Evolutionary conservation across 2,113 vertebrate species (phyloP).

Genomic region (Kobus ellipsiprymnus): DNA sequence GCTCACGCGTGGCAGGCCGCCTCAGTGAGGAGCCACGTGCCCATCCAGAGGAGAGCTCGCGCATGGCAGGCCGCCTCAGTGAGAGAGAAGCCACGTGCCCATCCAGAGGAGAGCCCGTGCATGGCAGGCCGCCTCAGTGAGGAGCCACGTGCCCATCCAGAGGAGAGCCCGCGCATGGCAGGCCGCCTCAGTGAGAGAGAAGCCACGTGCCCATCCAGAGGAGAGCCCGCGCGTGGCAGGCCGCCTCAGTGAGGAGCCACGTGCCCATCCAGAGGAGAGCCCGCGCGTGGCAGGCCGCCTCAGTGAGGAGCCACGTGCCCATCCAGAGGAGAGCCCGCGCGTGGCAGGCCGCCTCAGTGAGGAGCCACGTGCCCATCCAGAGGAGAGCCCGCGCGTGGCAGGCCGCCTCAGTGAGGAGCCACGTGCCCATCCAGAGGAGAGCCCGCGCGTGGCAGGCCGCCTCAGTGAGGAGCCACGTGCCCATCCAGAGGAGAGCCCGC

Average conservation of each 20-base stretch:
- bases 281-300: fast-evolving
- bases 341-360: background rate
- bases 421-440: fast-evolving
- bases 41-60: fast-evolving
- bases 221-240: fast-evolving
- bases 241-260: background rate
- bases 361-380: fast-evolving
- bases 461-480: too few relatives aligned
- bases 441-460: fast-evolving
- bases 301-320: fast-evolving
- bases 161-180: fast-evolving
- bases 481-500: fast-evolving
- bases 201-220: background rate
- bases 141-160: fast-evolving
- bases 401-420: too few relatives aligned
- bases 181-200: background rate
- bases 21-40: fast-evolving
- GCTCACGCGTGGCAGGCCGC: fast-evolving
- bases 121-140: too few relatives aligned
- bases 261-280: background rate
- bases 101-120: background rate
- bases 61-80: background rate
- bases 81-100: fast-evolving
- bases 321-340: fast-evolving
- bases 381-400: too few relatives aligned